Base-by-base conservation (phyloP, 2,797 vertebrate genomes). In the Anguilla pacifica region DNA sequence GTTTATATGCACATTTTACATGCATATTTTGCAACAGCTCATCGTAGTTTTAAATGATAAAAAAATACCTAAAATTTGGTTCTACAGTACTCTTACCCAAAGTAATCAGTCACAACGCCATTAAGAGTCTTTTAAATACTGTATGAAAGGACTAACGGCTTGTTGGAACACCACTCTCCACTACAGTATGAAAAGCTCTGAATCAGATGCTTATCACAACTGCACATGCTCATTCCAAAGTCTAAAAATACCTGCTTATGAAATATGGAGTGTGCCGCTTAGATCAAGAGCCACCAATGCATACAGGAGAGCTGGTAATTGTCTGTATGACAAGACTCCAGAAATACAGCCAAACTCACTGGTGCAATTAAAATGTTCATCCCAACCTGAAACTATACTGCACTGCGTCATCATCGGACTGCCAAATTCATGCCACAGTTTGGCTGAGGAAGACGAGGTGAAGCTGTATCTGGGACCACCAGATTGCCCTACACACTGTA, bases 231-330 rank as follows among this genome's bases (percentile, higher is more conserved):
- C 43, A 51, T 82, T 51, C 7, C 22, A 82, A 25, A 39, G 72
- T 82, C 79, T 82, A 82, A 82, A 82, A n/a, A 82, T 51, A 82
- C 79, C 79, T 51, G 7, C 77, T 49, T 31, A 39, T 39, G 28
- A 43, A 43, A 25, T 22, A 46, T 25, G 19, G 79, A 82, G 22
- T 9, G 79, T n/a, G 39, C 43, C 17, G 1, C 7, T 82, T 82
- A 25, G 43, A 82, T 51, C 79, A 79, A 46, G 39, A 5, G 11
- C 39, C 74, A 35, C 79, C 25, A 25, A 39, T 4, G 43, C 46
- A 2, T 51, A 25, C 22, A 82, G 46, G 79, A 82, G 79, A 82
- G 43, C 79, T 3, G 4, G 9, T 82, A 46, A 51, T 82, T 82
- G 10, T n/a, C 79, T 25, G 43, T 49, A 25, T 25, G 79, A 82